These are phyloP conservation scores for Leucopsar rothschildi DNA, from an alignment of 2,113 vertebrate genomes.

Conservation along the genomic window DNA sequence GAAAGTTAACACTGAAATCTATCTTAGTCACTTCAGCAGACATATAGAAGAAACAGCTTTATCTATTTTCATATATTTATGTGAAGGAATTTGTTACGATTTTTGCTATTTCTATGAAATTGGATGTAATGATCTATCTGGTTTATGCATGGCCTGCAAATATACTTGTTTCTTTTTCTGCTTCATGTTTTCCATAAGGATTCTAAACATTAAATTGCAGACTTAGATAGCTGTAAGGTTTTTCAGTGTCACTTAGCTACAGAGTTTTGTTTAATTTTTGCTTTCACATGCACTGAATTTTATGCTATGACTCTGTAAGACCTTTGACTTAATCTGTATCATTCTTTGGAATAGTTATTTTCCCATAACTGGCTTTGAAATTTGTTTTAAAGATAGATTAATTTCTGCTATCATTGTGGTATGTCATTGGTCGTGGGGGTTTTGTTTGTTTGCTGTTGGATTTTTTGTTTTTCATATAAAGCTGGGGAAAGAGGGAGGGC, in stretches of 20 bases:
- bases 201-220: neutral
- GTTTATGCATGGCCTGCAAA: neutral
- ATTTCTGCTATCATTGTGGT: neutral
- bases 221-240: neutral
- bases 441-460: neutral
- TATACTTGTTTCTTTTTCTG: neutral
- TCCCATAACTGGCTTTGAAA: neutral
- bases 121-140: neutral
- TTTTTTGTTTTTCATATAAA: neutral
- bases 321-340: neutral
- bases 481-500: neutral
- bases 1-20: neutral
- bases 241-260: neutral
- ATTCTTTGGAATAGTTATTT: neutral
- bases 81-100: neutral
- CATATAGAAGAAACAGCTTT: neutral
- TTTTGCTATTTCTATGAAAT: neutral
- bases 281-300: neutral
- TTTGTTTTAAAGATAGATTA: neutral
- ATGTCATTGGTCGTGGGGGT: rapidly evolving
- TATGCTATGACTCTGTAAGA: neutral
- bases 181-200: neutral
- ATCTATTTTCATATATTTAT: neutral
- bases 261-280: neutral
- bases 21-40: neutral